Percentiles rank a stretch among this genome's conserved stretches.
Conservation (phyloP, 2,797 vertebrate genomes). For the Sebastes nivosus region DNA sequence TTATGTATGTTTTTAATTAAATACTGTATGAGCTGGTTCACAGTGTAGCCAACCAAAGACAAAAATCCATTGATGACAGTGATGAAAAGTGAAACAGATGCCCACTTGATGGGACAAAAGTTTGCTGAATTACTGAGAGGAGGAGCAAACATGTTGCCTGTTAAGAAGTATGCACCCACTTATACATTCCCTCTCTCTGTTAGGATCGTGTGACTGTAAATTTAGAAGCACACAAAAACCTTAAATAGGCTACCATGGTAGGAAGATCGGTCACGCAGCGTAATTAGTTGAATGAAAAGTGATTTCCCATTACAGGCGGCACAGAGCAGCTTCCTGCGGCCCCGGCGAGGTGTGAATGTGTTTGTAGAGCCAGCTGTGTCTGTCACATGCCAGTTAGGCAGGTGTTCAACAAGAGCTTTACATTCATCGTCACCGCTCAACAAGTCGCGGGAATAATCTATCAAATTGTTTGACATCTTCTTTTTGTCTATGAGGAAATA, state of each 20-base stretch:
- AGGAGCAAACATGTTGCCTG: not conserved
- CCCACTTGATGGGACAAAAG: not conserved
- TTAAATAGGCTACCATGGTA: not conserved
- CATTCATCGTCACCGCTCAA: not conserved
- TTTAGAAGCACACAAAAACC: not conserved
- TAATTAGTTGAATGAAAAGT: conserved; percentile 39
- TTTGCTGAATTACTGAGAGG: not conserved
- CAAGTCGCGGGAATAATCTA: conserved; percentile 9
- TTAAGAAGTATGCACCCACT: not conserved
- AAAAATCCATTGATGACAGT: not conserved
- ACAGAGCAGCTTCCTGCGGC: conserved; percentile 4
- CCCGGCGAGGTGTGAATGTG: conserved; percentile 33
- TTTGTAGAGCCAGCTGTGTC: conserved; percentile 56
- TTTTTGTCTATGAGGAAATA: not conserved
- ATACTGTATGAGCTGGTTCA: not conserved
- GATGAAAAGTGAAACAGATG: not conserved
- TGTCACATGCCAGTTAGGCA: conserved; percentile 27
- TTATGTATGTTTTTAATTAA: not conserved
- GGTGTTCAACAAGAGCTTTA: conserved; percentile 16
- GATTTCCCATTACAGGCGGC: conserved; percentile 7
- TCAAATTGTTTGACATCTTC: conserved; percentile 27
- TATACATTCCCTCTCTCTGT: not conserved
- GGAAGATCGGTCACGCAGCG: conserved; percentile 14
- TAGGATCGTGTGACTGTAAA: not conserved
- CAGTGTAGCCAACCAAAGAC: not conserved